phyloP scores from a whole-genome alignment of 1,140 invertebrate genomes.

The Prorops nasuta region DNA sequence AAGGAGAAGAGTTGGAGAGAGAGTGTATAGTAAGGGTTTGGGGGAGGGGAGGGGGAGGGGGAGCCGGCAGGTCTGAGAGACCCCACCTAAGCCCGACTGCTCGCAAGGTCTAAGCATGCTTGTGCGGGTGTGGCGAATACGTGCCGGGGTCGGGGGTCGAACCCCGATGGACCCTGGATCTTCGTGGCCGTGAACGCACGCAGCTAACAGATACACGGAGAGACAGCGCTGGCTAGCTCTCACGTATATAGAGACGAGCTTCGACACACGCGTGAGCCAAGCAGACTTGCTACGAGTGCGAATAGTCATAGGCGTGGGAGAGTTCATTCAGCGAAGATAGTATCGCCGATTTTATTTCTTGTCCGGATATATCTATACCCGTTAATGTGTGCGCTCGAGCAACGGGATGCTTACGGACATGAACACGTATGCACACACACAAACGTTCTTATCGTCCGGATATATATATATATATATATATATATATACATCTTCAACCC shows the following conservation, averaged over 20 bases:
- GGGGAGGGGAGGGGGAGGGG: slow-evolving; percentile 9
- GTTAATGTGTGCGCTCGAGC: slow-evolving; percentile 38
- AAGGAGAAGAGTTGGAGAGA: neutral
- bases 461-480: neutral
- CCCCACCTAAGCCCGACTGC: slow-evolving; percentile 46
- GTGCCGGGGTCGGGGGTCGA: slow-evolving; percentile 53
- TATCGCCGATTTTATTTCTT: slow-evolving; percentile 56
- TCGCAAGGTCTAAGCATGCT: slow-evolving; percentile 40
- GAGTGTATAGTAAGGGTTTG: neutral
- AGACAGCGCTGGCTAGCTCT: slow-evolving; percentile 19
- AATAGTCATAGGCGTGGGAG: slow-evolving; percentile 54
- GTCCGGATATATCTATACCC: slow-evolving; percentile 50
- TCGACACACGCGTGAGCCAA: too few species aligned
- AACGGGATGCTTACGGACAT: slow-evolving; percentile 10
- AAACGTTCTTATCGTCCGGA: neutral
- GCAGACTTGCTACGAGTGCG: too few species aligned
- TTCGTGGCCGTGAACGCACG: slow-evolving; percentile 9
- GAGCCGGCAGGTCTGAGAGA: slow-evolving; percentile 20
- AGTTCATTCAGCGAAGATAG: slow-evolving; percentile 57
- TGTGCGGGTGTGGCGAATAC: slow-evolving; percentile 57
- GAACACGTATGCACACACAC: neutral
- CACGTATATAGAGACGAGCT: slow-evolving; percentile 11
- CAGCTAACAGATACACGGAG: neutral
- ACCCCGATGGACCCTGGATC: slow-evolving; percentile 32
- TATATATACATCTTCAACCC: too few species aligned